Percentiles rank a stretch among this genome's conserved stretches.
Conservation (phyloP, 1,140 invertebrate genomes). For the Pogonomyrmex barbatus region DNA sequence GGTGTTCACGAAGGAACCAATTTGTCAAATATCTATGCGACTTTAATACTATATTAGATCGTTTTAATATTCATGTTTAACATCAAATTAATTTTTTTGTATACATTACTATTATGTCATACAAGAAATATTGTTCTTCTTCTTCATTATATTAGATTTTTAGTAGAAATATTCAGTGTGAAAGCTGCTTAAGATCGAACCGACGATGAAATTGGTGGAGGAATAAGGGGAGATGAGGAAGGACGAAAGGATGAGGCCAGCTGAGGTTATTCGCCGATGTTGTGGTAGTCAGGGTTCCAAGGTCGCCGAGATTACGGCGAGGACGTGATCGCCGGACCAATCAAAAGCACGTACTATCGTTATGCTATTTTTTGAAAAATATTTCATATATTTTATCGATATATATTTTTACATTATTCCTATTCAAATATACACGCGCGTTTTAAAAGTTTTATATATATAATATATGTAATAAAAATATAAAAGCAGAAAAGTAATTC, state of each 20-base stretch:
- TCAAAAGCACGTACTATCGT: conserved; percentile 51
- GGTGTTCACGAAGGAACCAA: conserved; percentile 24
- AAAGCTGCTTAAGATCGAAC: conserved; percentile 59
- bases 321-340: conserved; percentile 76
- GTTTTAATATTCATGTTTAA: neutral
- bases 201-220: conserved; percentile 43
- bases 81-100: conserved; percentile 15
- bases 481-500: neutral
- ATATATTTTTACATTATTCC: conserved; percentile 53
- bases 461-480: neutral
- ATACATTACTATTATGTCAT: neutral
- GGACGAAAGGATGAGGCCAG: conserved; percentile 66
- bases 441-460: neutral
- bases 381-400: neutral
- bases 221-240: conserved; percentile 53
- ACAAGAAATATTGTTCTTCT: neutral
- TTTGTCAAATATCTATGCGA: neutral
- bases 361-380: conserved; percentile 70
- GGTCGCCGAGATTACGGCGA: conserved; percentile 80
- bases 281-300: conserved; percentile 77
- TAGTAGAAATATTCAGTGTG: conserved; percentile 42
- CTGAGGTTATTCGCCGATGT: conserved; percentile 77
- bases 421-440: neutral
- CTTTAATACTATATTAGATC: neutral
- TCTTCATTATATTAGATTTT: neutral